A percentile compares a stretch with the other conserved stretches of the same genome.
Evolutionary conservation across 1,140 invertebrate genomes (phyloP).

Genomic region (Dreissena rostriformis): DNA sequence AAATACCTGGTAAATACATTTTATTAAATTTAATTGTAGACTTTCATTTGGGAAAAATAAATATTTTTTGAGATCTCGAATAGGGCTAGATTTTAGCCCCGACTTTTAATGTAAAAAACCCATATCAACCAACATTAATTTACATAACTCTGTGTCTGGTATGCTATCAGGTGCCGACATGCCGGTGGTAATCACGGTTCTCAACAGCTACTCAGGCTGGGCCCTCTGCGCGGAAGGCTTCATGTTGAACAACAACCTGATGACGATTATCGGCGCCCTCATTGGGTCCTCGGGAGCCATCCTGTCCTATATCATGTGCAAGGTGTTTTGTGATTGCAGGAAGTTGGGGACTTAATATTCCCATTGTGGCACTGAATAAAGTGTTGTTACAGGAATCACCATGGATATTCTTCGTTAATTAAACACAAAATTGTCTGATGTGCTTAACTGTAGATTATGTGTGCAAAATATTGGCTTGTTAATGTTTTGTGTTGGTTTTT

Average conservation of each 20-base stretch:
- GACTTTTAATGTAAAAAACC: too few species aligned
- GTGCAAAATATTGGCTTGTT: too few species aligned
- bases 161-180: slow-evolving; percentile 87
- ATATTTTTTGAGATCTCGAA: too few species aligned
- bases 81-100: slow-evolving; percentile 1
- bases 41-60: too few species aligned
- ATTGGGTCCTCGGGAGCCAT: slow-evolving; percentile 96
- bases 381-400: background rate
- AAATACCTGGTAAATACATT: too few species aligned
- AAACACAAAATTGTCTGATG: slow-evolving; percentile 2
- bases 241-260: slow-evolving; percentile 95
- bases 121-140: too few species aligned
- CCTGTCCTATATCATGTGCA: slow-evolving; percentile 97
- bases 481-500: too few species aligned
- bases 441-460: background rate
- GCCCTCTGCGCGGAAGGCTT: slow-evolving; percentile 95
- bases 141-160: background rate
- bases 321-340: slow-evolving; percentile 83
- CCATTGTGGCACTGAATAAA: background rate
- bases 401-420: too few species aligned
- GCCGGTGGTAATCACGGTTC: slow-evolving; percentile 96
- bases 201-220: slow-evolving; percentile 93
- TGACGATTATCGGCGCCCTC: slow-evolving; percentile 95
- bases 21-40: too few species aligned
- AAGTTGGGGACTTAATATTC: too few species aligned